Base-by-base conservation (phyloP, 1,140 invertebrate genomes). In the Hyles vespertilio region DNA sequence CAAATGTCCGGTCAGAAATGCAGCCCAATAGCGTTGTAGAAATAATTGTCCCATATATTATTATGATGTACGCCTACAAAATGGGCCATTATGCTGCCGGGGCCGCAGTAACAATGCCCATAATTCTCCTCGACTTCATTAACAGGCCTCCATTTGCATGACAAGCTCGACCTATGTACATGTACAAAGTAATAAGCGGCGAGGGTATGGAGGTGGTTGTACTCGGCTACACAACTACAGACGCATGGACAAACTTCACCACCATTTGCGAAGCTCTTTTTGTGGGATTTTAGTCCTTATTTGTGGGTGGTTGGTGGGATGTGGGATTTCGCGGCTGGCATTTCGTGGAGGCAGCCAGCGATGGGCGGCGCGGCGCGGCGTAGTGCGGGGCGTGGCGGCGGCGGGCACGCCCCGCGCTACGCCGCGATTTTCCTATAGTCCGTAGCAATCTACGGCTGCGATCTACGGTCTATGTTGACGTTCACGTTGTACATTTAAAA, bases 131-230 rank as follows among this genome's bases (percentile, higher is more conserved):
- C 74, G 81, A 72, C 82, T 87, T 87, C 84, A 87, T 87, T 87
- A 87, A 84, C 84, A 87, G 84, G 76, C 82, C 82, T 81, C 83
- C 83, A 87, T 87, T 87, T 87, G 82, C 84, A 86, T 87, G 84
- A 87, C 82, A 85, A 69, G 70, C 74, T 72, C 70, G 66, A 84
- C 70, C 71, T 84, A 81, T 77, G 70, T 81, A 86, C 77, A 81
- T 65, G 79, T 83, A 85, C 75, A 82, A 73, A 65, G 69, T 77
- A 79, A 77, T 74, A 77, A 79, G 69, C 74, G 64, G 54, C 64
- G 69, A 67, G 71, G 72, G 74, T 61, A 72, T 63, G 69, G 76
- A 72, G 75, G 71, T 76, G 66, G 67, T 52, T 67, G 72, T 70
- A 65, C 69, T 66, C 57, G 54, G 58, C 54, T 54, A 56, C 56